A percentile compares a stretch with the other conserved stretches of the same genome.
phyloP scores from a whole-genome alignment of 2,113 vertebrate species.

The Periophthalmus modestus region DNA sequence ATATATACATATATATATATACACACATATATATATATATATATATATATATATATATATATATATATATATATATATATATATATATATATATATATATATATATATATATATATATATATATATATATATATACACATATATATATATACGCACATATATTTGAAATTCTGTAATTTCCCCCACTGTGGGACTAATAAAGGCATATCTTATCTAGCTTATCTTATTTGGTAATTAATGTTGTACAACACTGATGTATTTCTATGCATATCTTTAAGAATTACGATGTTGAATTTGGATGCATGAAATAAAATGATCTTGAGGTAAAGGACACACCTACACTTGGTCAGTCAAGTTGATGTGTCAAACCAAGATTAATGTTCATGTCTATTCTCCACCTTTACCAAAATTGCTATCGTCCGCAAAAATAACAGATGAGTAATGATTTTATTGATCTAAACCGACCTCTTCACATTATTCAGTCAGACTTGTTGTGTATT shows the following conservation, averaged over 20 bases:
- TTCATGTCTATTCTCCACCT: neutral
- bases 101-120: too few species aligned
- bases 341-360: neutral
- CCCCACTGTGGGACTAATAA: too few species aligned
- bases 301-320: neutral
- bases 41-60: too few species aligned
- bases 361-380: conserved; percentile 1
- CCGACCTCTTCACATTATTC: neutral
- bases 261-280: neutral
- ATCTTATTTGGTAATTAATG: too few species aligned
- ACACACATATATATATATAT: too few species aligned
- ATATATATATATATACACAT: too few species aligned
- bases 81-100: too few species aligned
- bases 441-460: neutral
- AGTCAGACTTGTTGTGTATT: neutral
- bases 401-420: neutral
- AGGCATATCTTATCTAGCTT: too few species aligned
- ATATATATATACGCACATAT: too few species aligned
- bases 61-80: too few species aligned
- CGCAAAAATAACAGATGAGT: neutral
- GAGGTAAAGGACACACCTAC: neutral
- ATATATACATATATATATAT: too few species aligned
- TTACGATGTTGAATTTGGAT: neutral
- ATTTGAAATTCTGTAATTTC: too few species aligned
- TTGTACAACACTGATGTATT: neutral